Evolutionary conservation across 1,140 invertebrate species (phyloP), one percentile per base, ranked within the genome.

Genomic region (Trichomalopsis sarcophagae): DNA sequence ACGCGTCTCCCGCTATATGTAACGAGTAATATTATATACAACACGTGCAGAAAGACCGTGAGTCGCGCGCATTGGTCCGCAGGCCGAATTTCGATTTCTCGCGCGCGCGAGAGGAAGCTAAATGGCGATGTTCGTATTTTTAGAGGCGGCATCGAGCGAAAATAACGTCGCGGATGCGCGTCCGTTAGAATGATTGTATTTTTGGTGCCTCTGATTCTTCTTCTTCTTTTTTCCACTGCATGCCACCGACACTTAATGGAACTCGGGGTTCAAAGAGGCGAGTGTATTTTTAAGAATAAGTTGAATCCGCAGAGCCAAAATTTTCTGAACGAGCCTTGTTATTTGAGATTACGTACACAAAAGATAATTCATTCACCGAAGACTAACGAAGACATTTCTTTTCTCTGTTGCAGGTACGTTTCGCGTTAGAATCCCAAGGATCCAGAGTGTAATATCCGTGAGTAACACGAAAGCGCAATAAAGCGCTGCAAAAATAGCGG

Each of bases 401-500:
- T 75, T n/a, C 9, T 80, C 78, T 80, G 78, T 80, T 80, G 5
- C 78, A 80, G 78, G 78, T 80, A 69, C 9, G 66, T 69, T 36
- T 44, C n/a, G 66, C 17, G 1, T 27, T 69, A 7, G 21, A 27
- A 69, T 9, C 66, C 5, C 27, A n/a, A 27, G 66, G 17, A 69
- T 69, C 68, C n/a, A 7, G 7, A 11, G 33, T 74, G 27, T 27
- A 27, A 36, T 74, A 17, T 36, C 33, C 40, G 74, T 76, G 27
- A 76, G 74, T 76, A 55, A 50, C 27, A 27, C 14, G 44, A 77
- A 23, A 23, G 2, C n/a, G 73, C 30, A 17, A 10, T 66, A 9
- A 40, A 40, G 40, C 3, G 9, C 40, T 40, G 40, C 4, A 40
- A 40, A 40, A 40, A 21, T 55, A 13, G 2, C 68, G 27, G 1